Evolutionary conservation across 2,888 invertebrate species (phyloP).

Genomic region (Psylliodes chrysocephalus): DNA sequence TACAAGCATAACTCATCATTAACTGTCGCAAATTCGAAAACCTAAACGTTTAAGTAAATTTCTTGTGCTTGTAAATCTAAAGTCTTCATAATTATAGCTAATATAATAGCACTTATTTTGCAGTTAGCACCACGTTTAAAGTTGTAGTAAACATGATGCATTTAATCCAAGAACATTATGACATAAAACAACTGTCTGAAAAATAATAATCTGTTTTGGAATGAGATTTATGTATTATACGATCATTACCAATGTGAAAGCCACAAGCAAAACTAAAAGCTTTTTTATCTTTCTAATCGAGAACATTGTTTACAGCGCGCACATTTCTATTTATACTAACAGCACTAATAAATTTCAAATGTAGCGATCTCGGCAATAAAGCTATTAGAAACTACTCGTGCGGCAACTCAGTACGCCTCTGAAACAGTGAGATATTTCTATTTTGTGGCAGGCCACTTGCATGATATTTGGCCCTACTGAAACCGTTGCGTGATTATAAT

Average conservation of each 20-base stretch:
- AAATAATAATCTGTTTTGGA: too few species aligned
- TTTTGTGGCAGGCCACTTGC: conserved; percentile 19
- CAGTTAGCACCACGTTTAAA: too few species aligned
- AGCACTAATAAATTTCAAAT: not conserved
- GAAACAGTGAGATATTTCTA: conserved; percentile 6
- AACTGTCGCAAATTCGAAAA: too few species aligned
- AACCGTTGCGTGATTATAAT: conserved; percentile 19
- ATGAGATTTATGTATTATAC: too few species aligned
- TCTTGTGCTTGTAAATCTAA: too few species aligned
- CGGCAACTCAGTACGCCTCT: not conserved
- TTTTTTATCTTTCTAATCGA: not conserved
- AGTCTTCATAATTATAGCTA: too few species aligned
- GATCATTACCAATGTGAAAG: not conserved
- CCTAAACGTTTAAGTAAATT: too few species aligned
- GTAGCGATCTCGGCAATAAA: not conserved
- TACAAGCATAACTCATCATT: too few species aligned
- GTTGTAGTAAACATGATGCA: too few species aligned
- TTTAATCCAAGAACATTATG: too few species aligned
- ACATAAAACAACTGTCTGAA: too few species aligned
- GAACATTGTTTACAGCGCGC: not conserved
- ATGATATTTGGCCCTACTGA: conserved; percentile 19
- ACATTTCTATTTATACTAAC: not conserved
- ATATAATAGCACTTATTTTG: too few species aligned
- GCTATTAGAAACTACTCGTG: not conserved
- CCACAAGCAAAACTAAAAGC: not conserved